phyloP scores from a whole-genome alignment of 2,888 invertebrate genomes.

The Nemotelus pantherinus region DNA sequence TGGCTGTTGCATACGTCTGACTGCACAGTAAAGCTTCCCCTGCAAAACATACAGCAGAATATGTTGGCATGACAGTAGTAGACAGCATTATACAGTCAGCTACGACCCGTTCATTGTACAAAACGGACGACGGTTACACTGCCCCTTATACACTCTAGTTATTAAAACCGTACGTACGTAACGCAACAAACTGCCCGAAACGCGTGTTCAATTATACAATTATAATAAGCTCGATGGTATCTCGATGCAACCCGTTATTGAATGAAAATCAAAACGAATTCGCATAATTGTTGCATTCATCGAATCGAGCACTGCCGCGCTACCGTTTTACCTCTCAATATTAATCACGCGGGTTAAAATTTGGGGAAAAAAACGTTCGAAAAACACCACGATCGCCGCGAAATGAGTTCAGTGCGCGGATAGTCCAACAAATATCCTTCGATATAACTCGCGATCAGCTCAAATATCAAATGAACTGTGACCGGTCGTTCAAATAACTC shows the following conservation, averaged over 20 bases:
- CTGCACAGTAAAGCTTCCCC: constrained; percentile 41
- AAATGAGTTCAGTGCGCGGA: too few species aligned
- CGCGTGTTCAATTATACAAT: constrained; percentile 30
- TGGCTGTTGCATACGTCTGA: constrained; percentile 9
- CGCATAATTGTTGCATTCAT: background rate
- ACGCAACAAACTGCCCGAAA: background rate
- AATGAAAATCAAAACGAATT: constrained; percentile 4
- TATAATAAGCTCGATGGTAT: constrained; percentile 17
- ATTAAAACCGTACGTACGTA: constrained; percentile 37
- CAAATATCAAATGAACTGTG: too few species aligned
- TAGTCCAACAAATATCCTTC: too few species aligned
- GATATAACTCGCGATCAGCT: too few species aligned
- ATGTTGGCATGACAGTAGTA: constrained; percentile 42
- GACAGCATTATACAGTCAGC: constrained; percentile 46
- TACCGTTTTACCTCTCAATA: too few species aligned
- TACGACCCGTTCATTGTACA: constrained; percentile 48
- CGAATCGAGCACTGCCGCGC: too few species aligned
- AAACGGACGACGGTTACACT: constrained; percentile 48
- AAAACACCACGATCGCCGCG: too few species aligned
- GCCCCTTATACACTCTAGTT: constrained; percentile 33
- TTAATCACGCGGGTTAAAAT: too few species aligned
- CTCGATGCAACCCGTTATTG: constrained; percentile 33
- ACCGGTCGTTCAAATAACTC: too few species aligned
- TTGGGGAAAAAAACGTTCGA: too few species aligned
- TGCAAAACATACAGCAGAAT: constrained; percentile 29